Base-by-base conservation (phyloP, 1,140 invertebrate genomes). In the Hycleus phaleratus region DNA sequence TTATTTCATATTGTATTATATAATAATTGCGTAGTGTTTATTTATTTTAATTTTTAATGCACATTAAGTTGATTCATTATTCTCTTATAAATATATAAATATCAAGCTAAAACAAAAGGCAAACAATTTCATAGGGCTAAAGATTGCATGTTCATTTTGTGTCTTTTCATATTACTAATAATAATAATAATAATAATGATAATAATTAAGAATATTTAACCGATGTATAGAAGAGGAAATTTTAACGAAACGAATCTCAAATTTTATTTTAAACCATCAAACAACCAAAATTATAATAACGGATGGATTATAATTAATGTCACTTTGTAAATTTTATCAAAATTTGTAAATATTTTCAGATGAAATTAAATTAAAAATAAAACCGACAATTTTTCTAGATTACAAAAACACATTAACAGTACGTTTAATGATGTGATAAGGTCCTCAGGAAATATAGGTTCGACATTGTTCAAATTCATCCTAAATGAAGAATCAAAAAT, bases 381-480 rank as follows among this genome's bases (percentile, higher is more conserved):
- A 32, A 32, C 32, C 32, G 32, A 32, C 32, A 32, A 32, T 32
- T 32, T 18, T 32, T 32, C 32, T 32, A 32, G 32, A 32, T 18
- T 18, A 18, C 18, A 18, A 18, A 56, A 49, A 44, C 49, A 60
- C 55, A 59, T 54, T 45, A 57, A 61, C 64, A 61, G 62, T 59
- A 63, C 38, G 58, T 62, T 66, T 32, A 64, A 64, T 56, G 60
- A 62, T 64, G 69, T 71, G 69, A 71, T 71, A 71, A 61, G 62
- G 62, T 69, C 66, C 69, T 71, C 69, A 71, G 69, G 69, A 68
- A 32, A 32, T 66, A 68, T 68, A 69, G 64, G 60, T 63, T 64
- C 68, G 67, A 69, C 67, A 65, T 68, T 64, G 63, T 67, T 61
- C 49, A 58, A 65, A 57, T 56, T 65, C 60, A 61, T 64, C 48